Evolutionary conservation across 2,888 invertebrate genomes (phyloP), one percentile per base, ranked within the genome.

Genomic region (Trichopoda pennipes): DNA sequence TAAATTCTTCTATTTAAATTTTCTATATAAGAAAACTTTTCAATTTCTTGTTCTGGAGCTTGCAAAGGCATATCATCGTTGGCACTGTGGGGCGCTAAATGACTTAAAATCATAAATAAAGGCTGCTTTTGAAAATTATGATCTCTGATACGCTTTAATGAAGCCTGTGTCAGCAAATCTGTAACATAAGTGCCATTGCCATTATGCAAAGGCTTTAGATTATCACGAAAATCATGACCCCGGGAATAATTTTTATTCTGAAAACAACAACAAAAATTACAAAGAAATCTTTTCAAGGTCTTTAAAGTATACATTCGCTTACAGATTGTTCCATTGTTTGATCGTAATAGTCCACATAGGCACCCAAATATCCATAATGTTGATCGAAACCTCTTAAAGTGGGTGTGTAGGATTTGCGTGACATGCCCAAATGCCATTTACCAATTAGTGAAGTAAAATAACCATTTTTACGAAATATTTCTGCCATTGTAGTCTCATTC

Each of bases 341-440:
- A 88, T 95, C 94, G 87, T 93, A 96, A 88, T 97, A 98, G 89
- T 96, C 96, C 77, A 96, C 93, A 86, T 93, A 94, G 1, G 97
- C 96, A 76, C 94, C 94, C 92, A 95, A 95, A 88, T 96, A 97
- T 0, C 98, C 98, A 87, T 94, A 95, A 89, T 97, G 96, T 1
- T 93, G 92, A 86, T 96, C 94, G 87, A 96, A 98, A 7, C 97
- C 97, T 60, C 96, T 92, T 84, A 91, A 91, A 0, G 93, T 93
- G 0, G 97, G 96, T 12, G 95, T 94, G 87, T 92, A 92, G 0
- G 84, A 85, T 16, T 86, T 86, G 68, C 93, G 92, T 85, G 94
- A 95, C 92, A 95, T 96, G 7, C 98, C 98, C 80, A 97, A 93
- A 90, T 96, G 95, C 98, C 98, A 98, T 92, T 98, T 98, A 23